Conservation (phyloP, 2,797 vertebrate genomes). For the Triplophysa yarkandensis region DNA sequence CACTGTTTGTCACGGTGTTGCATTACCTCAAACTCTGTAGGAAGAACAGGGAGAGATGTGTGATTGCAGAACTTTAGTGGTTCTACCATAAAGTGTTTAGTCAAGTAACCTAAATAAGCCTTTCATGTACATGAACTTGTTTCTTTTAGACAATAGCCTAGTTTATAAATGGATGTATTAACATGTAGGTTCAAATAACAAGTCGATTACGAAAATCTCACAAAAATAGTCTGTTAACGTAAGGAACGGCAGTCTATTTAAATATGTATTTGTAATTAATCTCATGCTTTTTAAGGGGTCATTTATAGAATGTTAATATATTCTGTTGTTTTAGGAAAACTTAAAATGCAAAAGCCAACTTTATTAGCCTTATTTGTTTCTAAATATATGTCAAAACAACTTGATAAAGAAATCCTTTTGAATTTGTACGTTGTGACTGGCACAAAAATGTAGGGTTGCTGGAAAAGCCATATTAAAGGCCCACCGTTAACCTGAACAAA, state of each 20-base stretch:
- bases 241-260: neutral
- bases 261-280: neutral
- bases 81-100: neutral
- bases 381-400: too few relatives aligned
- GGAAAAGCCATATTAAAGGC: too few relatives aligned
- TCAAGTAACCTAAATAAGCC: neutral
- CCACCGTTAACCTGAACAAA: too few relatives aligned
- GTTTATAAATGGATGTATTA: neutral
- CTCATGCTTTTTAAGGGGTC: neutral
- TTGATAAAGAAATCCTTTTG: too few relatives aligned
- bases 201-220: neutral
- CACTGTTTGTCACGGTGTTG: constrained; percentile 44
- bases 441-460: too few relatives aligned
- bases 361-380: too few relatives aligned
- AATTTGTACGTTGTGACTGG: too few relatives aligned
- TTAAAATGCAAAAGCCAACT: neutral
- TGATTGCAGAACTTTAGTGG: constrained; percentile 24
- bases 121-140: neutral
- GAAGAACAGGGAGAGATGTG: constrained; percentile 12
- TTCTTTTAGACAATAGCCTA: neutral
- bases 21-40: constrained; percentile 51
- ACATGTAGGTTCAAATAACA: neutral
- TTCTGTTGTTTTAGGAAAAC: neutral
- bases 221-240: neutral
- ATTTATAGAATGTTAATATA: neutral